Conservation (phyloP, 2,113 vertebrate species). For the Fregetta grallaria region DNA sequence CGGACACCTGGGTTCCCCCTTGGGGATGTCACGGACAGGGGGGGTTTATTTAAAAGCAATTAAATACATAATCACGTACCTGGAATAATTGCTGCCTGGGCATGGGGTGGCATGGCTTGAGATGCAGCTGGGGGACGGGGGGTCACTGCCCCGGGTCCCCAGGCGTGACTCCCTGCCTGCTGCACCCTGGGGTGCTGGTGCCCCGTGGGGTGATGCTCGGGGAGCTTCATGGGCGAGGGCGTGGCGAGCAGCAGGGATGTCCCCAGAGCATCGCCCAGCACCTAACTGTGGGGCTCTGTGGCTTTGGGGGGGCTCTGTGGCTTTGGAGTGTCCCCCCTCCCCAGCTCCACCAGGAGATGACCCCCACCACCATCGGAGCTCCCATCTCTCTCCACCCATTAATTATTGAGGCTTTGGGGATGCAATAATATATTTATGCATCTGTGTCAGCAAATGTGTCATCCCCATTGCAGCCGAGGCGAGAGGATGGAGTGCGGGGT, state of each 20-base stretch:
- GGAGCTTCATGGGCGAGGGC: neutral
- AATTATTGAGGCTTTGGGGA: neutral
- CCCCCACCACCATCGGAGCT: accelerated
- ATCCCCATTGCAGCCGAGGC: neutral
- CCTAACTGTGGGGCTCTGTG: accelerated
- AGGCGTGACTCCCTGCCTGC: neutral
- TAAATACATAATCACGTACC: neutral
- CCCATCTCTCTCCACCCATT: neutral
- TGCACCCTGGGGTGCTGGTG: neutral
- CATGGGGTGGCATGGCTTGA: neutral
- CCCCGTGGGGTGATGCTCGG: neutral
- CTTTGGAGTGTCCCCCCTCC: neutral
- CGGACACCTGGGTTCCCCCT: too few relatives aligned
- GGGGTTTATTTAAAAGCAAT: neutral
- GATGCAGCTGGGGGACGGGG: neutral
- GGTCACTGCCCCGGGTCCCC: neutral
- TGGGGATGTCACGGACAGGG: accelerated
- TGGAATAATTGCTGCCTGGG: accelerated
- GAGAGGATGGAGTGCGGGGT: neutral
- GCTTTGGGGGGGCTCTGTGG: neutral
- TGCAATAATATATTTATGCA: neutral
- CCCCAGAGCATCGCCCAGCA: neutral
- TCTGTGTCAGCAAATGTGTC: neutral
- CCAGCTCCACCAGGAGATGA: neutral
- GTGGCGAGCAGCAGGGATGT: neutral